Base-by-base conservation (phyloP, 2,113 vertebrate genomes). In the Xenopus borealis region DNA sequence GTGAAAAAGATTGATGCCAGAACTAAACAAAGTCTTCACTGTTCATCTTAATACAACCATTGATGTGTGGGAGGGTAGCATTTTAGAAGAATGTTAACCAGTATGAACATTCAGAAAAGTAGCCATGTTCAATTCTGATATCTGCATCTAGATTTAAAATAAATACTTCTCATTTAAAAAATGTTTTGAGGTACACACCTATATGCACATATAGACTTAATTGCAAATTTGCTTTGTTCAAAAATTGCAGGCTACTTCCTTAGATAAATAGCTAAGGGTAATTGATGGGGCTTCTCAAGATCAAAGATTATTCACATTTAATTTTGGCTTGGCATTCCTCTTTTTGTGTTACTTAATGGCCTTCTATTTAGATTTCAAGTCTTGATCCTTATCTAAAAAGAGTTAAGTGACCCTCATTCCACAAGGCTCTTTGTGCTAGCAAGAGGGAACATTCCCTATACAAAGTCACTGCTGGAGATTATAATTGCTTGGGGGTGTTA, bases 331-430 rank as follows among this genome's bases (percentile, higher is more conserved):
- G 30, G 23, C 59, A 77, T 77, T 77, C 61, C 66, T 27, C 64
- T 70, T 20, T 18, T 57, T 64, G 59, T 70, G 45, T 30, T 57
- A 12, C 66, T 30, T 70, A 86, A 85, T 80, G 66, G 19, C 80
- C 79, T 85, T 85, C 75, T 78, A 79, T 67, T 0, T 1, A 79
- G 68, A 74, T 81, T 78, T 50, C 61, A 46, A 59, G 55, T 27
- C 45, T 69, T 74, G 75, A 77, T 81, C 75, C 72, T 77, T 87
- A 45, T 71, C 62, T 82, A 77, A 75, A 82, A 79, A 80, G 79
- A 81, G 83, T 85, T 86, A 86, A 85, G 75, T 85, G 85, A 79
- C 45, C 85, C 83, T 78, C 72, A 75, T 85, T 79, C 80, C 78
- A 78, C 83, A 74, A 82, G 79, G 78, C 83, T 80, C 82, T 80